Base-by-base conservation (phyloP, 2,797 vertebrate genomes). In the Hyperoplus immaculatus region DNA sequence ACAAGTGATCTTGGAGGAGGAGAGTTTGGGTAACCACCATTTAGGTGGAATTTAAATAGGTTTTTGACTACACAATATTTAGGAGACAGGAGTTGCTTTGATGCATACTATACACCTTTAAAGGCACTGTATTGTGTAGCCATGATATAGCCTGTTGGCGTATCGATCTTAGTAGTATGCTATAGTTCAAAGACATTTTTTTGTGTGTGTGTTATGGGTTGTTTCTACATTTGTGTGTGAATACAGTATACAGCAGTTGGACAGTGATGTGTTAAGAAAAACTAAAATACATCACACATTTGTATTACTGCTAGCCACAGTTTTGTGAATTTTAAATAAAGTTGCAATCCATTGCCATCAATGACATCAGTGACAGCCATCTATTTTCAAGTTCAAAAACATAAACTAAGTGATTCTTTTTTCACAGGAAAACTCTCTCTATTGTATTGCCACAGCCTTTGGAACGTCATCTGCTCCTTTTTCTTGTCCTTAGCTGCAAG, bases 51-150 rank as follows among this genome's bases (percentile, higher is more conserved):
- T 86, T 70, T 67, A 65, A 85, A 81, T 55, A 65, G 59, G 42
- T 79, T 87, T 84, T 79, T 87, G 38, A 81, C 86, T 54, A 55
- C 50, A 62, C 69, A 68, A 18, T 77, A 75, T 78, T 79, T 64
- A 47, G 54, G 54, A 69, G 69, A 68, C 36, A 3, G 8, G 8
- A 3, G 62, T 38, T 42, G 29, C 42, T 65, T 81, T 55, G 64
- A 76, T 64, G 64, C 56, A 41, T 74, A 16, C 46, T 47, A 61
- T 21, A 51, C 47, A 55, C 46, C 55, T 75, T 73, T 36, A 60
- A 66, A 72, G 42, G 29, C n/a, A 29, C 8, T 72, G n/a, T 59
- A 55, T 43, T 54, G 39, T 45, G 45, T 7, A 11, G 46, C 39
- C 36, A 11, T 39, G 16, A n/a, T 42, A 71, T 12, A 68, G n/a